Conservation (phyloP, 2,888 invertebrate species). For the Metacarcinus magister region DNA sequence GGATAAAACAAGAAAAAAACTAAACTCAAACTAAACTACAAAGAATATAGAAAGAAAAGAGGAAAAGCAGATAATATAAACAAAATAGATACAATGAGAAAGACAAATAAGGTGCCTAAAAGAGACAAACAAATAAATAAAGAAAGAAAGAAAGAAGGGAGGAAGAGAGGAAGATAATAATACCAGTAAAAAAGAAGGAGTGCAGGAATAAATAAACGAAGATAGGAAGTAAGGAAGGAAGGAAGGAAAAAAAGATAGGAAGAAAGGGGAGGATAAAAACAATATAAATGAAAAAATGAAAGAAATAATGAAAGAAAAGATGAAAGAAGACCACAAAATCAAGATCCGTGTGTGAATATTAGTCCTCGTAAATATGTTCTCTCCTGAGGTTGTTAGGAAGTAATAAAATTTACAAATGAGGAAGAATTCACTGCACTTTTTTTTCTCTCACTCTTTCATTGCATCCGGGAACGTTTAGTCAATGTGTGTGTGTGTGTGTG, state of each 20-base stretch:
- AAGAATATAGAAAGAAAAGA: too few relatives aligned
- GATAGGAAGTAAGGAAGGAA: too few relatives aligned
- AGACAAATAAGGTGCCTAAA: neutral
- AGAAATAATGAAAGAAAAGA: neutral
- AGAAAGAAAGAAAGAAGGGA: neutral
- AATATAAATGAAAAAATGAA: neutral
- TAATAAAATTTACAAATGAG: neutral
- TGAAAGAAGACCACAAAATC: neutral
- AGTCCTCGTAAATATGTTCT: neutral
- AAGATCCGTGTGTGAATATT: neutral
- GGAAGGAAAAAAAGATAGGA: neutral
- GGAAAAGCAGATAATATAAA: neutral
- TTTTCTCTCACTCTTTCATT: neutral
- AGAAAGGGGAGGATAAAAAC: neutral
- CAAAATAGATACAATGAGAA: neutral
- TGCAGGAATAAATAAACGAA: too few relatives aligned
- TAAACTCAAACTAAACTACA: too few relatives aligned
- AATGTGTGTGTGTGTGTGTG: constrained; percentile 31
- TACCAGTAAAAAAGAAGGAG: too few relatives aligned
- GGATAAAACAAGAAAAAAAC: too few relatives aligned
- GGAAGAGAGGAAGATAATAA: neutral
- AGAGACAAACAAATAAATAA: neutral
- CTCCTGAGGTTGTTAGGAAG: neutral
- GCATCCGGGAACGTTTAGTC: neutral
- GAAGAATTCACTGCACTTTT: neutral